Percentiles rank a stretch among this genome's conserved stretches.
Evolutionary conservation across 1,140 invertebrate species (phyloP).

Genomic region (Archivesica marissinica): DNA sequence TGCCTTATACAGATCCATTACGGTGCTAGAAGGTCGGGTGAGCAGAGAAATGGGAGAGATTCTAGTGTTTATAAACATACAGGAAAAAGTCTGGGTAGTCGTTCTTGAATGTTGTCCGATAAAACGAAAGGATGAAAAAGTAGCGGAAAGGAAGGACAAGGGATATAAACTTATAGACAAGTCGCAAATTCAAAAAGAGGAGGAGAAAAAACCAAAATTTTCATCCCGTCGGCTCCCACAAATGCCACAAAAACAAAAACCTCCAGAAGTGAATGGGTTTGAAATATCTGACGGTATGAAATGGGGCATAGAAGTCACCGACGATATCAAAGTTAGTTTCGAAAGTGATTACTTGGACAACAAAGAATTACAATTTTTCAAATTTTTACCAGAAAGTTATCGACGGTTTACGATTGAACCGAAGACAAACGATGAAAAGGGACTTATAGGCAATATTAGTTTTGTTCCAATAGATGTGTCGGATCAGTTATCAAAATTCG

Average conservation of each 20-base stretch:
- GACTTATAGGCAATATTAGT: slow-evolving; percentile 69
- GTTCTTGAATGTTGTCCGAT: slow-evolving; percentile 74
- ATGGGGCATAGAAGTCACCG: slow-evolving; percentile 71
- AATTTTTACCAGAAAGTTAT: slow-evolving; percentile 76
- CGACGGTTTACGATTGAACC: slow-evolving; percentile 77
- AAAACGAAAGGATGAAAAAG: slow-evolving; percentile 39
- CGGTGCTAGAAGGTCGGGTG: slow-evolving; percentile 71
- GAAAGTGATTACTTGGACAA: slow-evolving; percentile 73
- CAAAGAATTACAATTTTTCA: slow-evolving; percentile 73
- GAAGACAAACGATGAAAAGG: slow-evolving; percentile 69
- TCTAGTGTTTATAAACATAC: slow-evolving; percentile 76
- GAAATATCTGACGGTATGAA: slow-evolving; percentile 77
- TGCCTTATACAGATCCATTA: slow-evolving; percentile 73
- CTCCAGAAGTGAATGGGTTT: slow-evolving; percentile 63
- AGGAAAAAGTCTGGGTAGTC: slow-evolving; percentile 79
- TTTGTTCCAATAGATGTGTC: slow-evolving; percentile 67
- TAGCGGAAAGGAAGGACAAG: slow-evolving; percentile 66
- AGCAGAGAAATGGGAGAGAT: slow-evolving; percentile 77
- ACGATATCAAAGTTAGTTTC: slow-evolving; percentile 71
- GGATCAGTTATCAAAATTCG: slow-evolving; percentile 66
- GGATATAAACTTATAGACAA: slow-evolving; percentile 67
- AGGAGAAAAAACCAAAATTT: slow-evolving; percentile 42
- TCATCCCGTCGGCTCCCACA: slow-evolving; percentile 51
- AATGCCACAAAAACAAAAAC: slow-evolving; percentile 29
- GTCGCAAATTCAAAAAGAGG: slow-evolving; percentile 61